Base-by-base conservation (phyloP, 2,888 invertebrate species). In the Ennomos erosarius region DNA sequence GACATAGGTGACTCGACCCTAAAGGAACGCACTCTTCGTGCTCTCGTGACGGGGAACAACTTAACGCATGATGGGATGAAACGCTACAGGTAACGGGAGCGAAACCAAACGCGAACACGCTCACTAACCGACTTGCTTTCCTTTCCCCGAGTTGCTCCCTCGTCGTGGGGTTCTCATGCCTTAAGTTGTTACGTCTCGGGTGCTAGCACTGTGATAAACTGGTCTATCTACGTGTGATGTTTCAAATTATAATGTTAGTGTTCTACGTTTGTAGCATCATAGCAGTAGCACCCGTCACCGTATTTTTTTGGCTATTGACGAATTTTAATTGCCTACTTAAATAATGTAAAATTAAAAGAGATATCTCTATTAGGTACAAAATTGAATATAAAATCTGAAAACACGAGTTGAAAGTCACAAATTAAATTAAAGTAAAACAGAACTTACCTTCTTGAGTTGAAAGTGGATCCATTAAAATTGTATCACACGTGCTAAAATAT, bases 401-500 rank as follows among this genome's bases (percentile, higher is more conserved):
- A 60, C 16, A 55, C 26, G 50, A 49, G 46, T 38, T 37, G 51
- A 62, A 52, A 59, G 35, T 65, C 59, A 68, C 43, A 64, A 70
- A 75, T 68, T 63, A 65, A 69, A 76, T 70, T 76, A 78, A 75
- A 73, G 68, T 68, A 74, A 73, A 74, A 78, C 70, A 80, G 74
- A 78, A 85, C 88, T 88, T 87, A 88, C 88, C 88, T 88, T 87
- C 64, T 48, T 58, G 65, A 65, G 65, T 48, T 62, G 71, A 60
- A 55, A 55, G 55, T n/a, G 75, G 74, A 71, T 75, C 67, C 78
- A 73, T 76, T 71, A 62, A 73, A 79, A 73, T 77, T 48, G 52
- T 76, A 76, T 84, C 88, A 88, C 88, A 83, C 76, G 81, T 83
- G 79, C 76, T 78, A 80, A 78, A 85, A 78, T 76, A 78, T 74